phyloP scores from a whole-genome alignment of 2,113 vertebrate species.

The Butastur rufipennis region DNA sequence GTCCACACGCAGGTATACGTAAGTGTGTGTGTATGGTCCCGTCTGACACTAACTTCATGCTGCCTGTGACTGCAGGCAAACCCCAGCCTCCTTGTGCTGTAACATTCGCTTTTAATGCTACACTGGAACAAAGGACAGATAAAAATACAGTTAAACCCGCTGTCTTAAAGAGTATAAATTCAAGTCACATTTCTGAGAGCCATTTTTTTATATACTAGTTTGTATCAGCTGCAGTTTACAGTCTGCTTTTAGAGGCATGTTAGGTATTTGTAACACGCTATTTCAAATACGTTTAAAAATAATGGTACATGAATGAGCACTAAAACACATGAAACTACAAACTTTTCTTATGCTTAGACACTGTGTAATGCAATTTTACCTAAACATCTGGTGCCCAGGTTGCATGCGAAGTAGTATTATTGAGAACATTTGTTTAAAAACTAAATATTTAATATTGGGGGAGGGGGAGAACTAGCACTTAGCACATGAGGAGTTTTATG shows the following conservation, averaged over 20 bases:
- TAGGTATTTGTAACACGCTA: slow-evolving; percentile 65
- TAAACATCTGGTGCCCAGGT: slow-evolving; percentile 76
- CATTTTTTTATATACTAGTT: background rate
- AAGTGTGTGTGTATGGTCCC: background rate
- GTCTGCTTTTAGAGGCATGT: slow-evolving; percentile 62
- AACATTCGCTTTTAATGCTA: background rate
- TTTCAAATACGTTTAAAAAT: slow-evolving; percentile 61
- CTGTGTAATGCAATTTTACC: slow-evolving; percentile 57
- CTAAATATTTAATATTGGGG: slow-evolving; percentile 61
- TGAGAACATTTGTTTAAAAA: slow-evolving; percentile 73
- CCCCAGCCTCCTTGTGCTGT: background rate
- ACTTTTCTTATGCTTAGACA: slow-evolving; percentile 49
- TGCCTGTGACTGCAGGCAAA: background rate
- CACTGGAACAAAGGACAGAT: background rate
- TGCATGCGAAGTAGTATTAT: slow-evolving; percentile 63
- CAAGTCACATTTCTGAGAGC: slow-evolving; percentile 29
- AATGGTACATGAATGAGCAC: slow-evolving; percentile 54
- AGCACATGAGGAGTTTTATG: slow-evolving; percentile 64
- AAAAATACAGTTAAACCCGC: background rate
- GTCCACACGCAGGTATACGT: accelerated
- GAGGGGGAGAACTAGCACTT: slow-evolving; percentile 56
- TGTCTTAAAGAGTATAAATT: slow-evolving; percentile 28
- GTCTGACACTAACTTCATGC: background rate
- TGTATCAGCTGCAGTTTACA: slow-evolving; percentile 61
- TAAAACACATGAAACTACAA: slow-evolving; percentile 66